Base-by-base conservation (phyloP, 2,888 invertebrate genomes). In the Polydrusus cervinus region DNA sequence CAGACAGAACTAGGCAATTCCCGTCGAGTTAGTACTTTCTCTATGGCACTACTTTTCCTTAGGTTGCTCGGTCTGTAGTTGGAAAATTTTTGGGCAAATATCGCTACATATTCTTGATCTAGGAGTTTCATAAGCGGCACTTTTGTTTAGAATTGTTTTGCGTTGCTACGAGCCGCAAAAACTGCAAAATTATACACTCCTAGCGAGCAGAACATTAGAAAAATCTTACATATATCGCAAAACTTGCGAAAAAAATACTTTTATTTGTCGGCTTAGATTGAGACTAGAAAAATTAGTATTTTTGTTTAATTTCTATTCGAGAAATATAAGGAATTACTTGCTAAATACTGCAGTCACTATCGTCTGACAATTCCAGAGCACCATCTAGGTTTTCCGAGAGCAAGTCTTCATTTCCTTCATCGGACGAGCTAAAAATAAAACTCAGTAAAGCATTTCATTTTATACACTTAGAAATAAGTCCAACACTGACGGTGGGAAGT, bases 301-400 rank as follows among this genome's bases (percentile, higher is more conserved):
- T 70, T 62, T 60, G 47, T 38, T 64, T 13, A 34, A 64, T 11
- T 47, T 25, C 16, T 47, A 34, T 45, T 57, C 25, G 43, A 68
- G 57, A 43, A 14, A 55, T 51, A 34, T 3, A 13, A 55, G 13
- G 16, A 10, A 9, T 71, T 34, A 43, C 69, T 66, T 71, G 83
- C 85, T 87, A 91, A 87, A 91, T 91, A 85, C 91, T 91, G 85
- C 91, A 91, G 84, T 91, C 91, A 82, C 91, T 91, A 82, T 91
- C 91, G 64, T 90, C 90, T 14, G 82, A 80, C 71, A 81, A 72
- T 78, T 82, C 82, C 77, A 91, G 88, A 79, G 91, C 89, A 76
- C 90, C 90, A 71, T 84, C 84, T 82, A 93, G 83, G 84, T 92
- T 92, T 79, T 92, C 92, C 76, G 93, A 92, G 78, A 93, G 88